Conservation (phyloP, 2,113 vertebrate genomes). For the Tetrax tetrax region DNA sequence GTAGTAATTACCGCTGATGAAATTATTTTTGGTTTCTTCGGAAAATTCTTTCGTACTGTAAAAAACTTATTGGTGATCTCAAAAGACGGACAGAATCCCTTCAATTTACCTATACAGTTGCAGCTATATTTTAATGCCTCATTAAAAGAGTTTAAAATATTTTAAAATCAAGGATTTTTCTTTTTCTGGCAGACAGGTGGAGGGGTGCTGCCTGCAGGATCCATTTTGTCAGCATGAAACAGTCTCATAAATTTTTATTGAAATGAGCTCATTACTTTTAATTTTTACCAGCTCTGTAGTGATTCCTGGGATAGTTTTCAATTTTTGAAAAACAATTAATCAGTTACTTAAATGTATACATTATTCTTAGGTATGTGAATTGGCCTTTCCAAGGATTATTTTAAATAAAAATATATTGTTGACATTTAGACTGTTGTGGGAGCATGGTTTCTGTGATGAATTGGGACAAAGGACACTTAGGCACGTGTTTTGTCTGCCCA, state of each 20-base stretch:
- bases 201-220: constrained; percentile 33
- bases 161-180: constrained; percentile 10
- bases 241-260: constrained; percentile 72
- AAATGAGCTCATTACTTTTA: constrained; percentile 71
- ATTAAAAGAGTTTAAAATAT: constrained; percentile 34
- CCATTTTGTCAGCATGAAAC: constrained; percentile 59
- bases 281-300: constrained; percentile 39
- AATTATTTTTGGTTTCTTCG: not conserved
- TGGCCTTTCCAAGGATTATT: not conserved
- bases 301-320: not conserved
- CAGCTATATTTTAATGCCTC: not conserved
- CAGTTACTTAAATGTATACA: not conserved
- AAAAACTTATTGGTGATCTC: not conserved
- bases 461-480: not conserved
- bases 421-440: not conserved
- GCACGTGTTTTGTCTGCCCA: not conserved
- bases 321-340: not conserved
- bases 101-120: not conserved
- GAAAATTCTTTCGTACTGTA: not conserved
- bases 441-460: not conserved
- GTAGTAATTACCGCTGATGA: not conserved
- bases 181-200: constrained; percentile 22
- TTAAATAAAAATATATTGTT: not conserved
- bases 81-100: not conserved
- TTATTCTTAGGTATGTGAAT: not conserved